phyloP scores from a whole-genome alignment of 2,797 vertebrate genomes.

The Epinephelus malabaricus region DNA sequence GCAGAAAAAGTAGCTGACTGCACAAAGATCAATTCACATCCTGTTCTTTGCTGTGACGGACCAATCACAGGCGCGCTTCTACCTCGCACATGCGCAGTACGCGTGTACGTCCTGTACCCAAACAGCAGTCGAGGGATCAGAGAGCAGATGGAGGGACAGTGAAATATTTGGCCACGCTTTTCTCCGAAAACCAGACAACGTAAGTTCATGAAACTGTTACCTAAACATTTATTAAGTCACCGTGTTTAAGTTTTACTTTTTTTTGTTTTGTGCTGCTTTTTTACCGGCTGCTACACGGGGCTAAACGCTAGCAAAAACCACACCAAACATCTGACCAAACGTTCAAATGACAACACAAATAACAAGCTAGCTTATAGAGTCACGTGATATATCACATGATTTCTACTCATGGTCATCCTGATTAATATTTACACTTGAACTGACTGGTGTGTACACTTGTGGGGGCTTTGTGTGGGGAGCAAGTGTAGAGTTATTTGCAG shows the following conservation, averaged over 20 bases:
- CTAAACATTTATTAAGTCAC: neutral
- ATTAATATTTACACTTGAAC: neutral
- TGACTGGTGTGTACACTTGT: neutral
- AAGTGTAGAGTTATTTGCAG: neutral
- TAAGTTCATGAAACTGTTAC: slow-evolving; percentile 56
- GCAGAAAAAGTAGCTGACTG: too few species aligned
- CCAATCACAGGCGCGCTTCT: slow-evolving; percentile 55
- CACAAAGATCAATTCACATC: neutral
- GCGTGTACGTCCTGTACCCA: slow-evolving; percentile 12
- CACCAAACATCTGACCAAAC: slow-evolving; percentile 31
- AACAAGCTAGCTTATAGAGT: slow-evolving; percentile 4
- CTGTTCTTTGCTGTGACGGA: neutral
- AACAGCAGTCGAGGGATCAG: neutral
- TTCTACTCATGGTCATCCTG: neutral
- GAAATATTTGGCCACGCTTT: slow-evolving; percentile 21
- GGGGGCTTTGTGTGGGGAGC: neutral
- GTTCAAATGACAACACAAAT: slow-evolving; percentile 1
- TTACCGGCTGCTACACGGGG: neutral
- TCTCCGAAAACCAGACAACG: slow-evolving; percentile 19
- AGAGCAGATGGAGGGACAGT: slow-evolving; percentile 11
- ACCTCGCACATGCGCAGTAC: slow-evolving; percentile 60
- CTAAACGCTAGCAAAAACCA: slow-evolving; percentile 33
- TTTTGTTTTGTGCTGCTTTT: neutral
- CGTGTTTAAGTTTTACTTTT: accelerated
- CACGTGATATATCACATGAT: slow-evolving; percentile 45